These are phyloP conservation scores for Lypha dubia DNA, from an alignment of 2,888 invertebrate genomes.

Conservation along the genomic window DNA sequence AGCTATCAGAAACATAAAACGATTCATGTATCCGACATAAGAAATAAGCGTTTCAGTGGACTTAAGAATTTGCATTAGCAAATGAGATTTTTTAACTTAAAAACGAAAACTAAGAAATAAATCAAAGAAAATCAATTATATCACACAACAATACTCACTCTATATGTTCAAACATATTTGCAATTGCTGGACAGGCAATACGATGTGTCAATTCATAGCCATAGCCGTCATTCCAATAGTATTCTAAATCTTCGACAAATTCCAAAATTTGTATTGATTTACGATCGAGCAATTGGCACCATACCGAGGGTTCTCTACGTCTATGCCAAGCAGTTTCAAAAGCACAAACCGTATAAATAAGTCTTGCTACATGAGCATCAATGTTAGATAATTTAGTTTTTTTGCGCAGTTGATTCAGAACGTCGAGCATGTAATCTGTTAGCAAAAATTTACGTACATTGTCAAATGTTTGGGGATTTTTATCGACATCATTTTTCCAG, in stretches of 20 bases:
- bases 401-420: conserved; percentile 83
- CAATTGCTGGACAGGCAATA: conserved; percentile 90
- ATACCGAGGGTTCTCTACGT: conserved; percentile 86
- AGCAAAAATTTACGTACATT: conserved; percentile 85
- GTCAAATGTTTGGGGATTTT: conserved; percentile 86
- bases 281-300: conserved; percentile 90
- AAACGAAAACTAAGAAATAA: no score
- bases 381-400: conserved; percentile 87
- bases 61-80: no score
- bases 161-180: conserved; percentile 88
- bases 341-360: conserved; percentile 90
- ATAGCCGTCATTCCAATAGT: conserved; percentile 93
- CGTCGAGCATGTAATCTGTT: conserved; percentile 85
- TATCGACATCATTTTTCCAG: conserved; percentile 88
- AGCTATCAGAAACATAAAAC: no score
- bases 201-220: conserved; percentile 89
- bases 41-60: no score
- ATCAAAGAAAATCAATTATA: background rate
- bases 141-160: conserved; percentile 84
- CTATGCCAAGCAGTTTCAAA: conserved; percentile 93
- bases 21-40: no score
- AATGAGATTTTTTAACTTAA: no score
- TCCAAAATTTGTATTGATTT: conserved; percentile 87
- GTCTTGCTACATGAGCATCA: conserved; percentile 85
- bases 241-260: conserved; percentile 90